Percentiles rank a stretch among this genome's conserved stretches.
phyloP scores from a whole-genome alignment of 2,113 vertebrate species.

The Poicephalus gulielmi region DNA sequence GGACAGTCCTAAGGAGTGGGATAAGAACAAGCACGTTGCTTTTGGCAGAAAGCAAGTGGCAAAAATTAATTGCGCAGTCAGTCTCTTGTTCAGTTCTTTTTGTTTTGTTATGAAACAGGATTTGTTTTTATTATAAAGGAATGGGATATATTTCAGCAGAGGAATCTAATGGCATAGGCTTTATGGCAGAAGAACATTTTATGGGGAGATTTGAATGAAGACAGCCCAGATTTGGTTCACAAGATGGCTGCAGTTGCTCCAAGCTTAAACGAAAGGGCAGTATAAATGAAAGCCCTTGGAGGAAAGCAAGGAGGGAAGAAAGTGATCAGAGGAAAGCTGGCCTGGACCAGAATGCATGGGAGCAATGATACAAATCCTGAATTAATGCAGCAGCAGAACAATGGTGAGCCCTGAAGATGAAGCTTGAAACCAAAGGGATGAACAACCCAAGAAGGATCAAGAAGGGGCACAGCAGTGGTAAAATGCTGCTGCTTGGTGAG shows the following conservation, averaged over 20 bases:
- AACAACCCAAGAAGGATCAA: not conserved
- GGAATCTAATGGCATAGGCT: not conserved
- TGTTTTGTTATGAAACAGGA: slow-evolving; percentile 31
- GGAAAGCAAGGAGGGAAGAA: not conserved
- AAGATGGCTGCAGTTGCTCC: not conserved
- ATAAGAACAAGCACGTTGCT: slow-evolving; percentile 35
- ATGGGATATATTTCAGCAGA: slow-evolving; percentile 2
- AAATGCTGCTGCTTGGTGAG: not conserved
- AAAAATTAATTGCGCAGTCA: not conserved
- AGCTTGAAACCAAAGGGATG: not conserved
- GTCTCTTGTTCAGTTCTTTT: slow-evolving; percentile 8
- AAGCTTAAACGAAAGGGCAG: not conserved
- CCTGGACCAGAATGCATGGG: not conserved
- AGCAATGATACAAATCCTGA: not conserved
- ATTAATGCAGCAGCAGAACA: not conserved
- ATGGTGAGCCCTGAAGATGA: not conserved
- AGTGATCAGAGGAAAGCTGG: not conserved
- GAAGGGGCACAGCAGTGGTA: not conserved
- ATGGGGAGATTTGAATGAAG: not conserved
- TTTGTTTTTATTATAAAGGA: slow-evolving; percentile 23
- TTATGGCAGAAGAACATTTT: not conserved
- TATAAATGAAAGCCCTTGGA: not conserved
- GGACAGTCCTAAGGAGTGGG: not conserved
- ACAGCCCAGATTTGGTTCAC: not conserved
- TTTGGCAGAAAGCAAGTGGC: slow-evolving; percentile 37